A percentile compares a stretch with the other conserved stretches of the same genome.
Evolutionary conservation across 2,113 vertebrate species (phyloP).

Genomic region (Ochotona princeps): DNA sequence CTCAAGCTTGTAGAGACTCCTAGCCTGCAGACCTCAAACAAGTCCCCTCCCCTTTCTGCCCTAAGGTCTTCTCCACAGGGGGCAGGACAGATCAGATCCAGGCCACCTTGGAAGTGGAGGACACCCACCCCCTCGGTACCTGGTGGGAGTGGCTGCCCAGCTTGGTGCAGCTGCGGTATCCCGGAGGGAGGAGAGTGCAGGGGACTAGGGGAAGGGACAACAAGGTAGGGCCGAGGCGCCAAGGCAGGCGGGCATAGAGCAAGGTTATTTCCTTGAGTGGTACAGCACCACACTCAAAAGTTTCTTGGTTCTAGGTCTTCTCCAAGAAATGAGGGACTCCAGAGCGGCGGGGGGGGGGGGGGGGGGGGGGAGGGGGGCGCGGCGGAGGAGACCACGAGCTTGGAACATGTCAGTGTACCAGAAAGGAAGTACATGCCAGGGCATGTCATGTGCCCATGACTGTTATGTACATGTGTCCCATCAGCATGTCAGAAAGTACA

Average conservation of each 20-base stretch:
- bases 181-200: background rate
- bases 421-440: background rate
- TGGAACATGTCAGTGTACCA: background rate
- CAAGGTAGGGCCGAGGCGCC: background rate
- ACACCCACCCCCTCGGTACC: background rate
- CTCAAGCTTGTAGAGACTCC: no score
- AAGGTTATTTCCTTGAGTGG: background rate
- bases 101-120: background rate
- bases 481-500: no score
- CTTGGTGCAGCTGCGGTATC: background rate
- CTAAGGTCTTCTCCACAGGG: no score
- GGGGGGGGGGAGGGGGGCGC: background rate
- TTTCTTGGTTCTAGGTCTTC: background rate
- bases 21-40: background rate
- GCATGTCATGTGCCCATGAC: no score
- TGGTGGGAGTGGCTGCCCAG: background rate
- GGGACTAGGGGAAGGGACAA: background rate
- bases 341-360: background rate
- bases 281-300: background rate
- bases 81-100: background rate
- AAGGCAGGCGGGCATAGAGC: background rate
- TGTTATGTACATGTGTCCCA: no score
- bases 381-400: background rate
- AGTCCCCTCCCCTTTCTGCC: background rate
- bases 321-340: background rate